Conservation (phyloP, 1,140 invertebrate species). For the Cotesia typhae region DNA sequence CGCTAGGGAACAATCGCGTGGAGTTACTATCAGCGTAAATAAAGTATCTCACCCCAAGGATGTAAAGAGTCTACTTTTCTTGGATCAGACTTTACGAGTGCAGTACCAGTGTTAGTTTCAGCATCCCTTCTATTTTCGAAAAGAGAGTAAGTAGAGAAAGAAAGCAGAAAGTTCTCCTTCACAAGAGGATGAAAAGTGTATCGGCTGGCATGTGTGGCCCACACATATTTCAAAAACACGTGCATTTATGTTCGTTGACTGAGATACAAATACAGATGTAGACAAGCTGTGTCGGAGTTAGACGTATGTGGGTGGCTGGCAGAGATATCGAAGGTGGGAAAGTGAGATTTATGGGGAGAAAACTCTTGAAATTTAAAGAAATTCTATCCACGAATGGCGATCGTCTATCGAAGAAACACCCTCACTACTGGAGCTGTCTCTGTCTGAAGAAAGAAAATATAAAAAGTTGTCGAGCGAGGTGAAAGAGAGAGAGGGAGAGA, state of each 20-base stretch:
- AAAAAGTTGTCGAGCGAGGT: conserved; percentile 3
- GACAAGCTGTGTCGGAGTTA: neutral
- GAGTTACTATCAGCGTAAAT: conserved; percentile 30
- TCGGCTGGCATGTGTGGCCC: conserved; percentile 20
- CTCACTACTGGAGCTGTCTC: too few relatives aligned
- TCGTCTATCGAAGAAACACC: conserved; percentile 21
- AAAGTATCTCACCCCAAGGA: conserved; percentile 18
- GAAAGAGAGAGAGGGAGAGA: neutral
- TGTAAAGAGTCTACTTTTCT: conserved; percentile 22
- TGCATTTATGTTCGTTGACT: conserved; percentile 17
- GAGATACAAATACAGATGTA: neutral
- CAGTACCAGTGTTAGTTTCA: neutral
- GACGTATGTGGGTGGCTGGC: neutral
- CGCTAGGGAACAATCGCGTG: neutral
- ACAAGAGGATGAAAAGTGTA: conserved; percentile 19
- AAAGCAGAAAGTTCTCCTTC: neutral
- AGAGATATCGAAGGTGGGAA: neutral
- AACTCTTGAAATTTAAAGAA: conserved; percentile 33
- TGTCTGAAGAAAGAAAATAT: too few relatives aligned
- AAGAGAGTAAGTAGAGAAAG: neutral
- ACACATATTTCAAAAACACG: conserved; percentile 8
- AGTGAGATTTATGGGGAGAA: conserved; percentile 24
- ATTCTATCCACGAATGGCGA: conserved; percentile 32
- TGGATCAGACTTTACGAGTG: conserved; percentile 30
- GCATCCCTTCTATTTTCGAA: too few relatives aligned